These are phyloP conservation scores for Rhynchotus rufescens DNA, from an alignment of 2,797 vertebrate genomes.

Conservation along the genomic window DNA sequence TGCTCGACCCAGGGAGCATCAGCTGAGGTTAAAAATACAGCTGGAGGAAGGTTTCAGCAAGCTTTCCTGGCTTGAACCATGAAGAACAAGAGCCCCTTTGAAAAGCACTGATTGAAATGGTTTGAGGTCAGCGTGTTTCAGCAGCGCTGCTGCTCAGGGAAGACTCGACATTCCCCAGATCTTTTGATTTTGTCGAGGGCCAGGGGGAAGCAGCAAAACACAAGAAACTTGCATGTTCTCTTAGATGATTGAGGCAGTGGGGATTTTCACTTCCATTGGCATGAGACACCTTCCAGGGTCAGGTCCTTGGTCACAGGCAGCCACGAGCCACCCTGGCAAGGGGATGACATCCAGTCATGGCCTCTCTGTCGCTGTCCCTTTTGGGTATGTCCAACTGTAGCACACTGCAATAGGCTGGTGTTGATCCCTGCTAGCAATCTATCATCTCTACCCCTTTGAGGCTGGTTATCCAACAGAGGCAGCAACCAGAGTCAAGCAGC, in stretches of 20 bases:
- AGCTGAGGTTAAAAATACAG: background rate
- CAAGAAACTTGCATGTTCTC: accelerated
- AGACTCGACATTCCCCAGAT: accelerated
- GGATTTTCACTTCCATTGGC: background rate
- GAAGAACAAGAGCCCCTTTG: background rate
- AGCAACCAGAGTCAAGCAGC: too few species aligned
- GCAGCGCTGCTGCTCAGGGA: background rate
- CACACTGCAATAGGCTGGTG: background rate
- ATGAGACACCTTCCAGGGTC: background rate
- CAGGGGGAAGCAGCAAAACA: background rate
- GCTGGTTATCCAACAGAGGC: too few species aligned
- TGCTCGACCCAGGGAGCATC: accelerated
- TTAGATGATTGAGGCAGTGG: background rate
- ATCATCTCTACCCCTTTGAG: too few species aligned
- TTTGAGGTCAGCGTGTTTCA: background rate
- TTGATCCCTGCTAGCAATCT: background rate
- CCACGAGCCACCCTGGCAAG: accelerated
- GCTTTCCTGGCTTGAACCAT: background rate
- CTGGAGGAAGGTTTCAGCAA: background rate
- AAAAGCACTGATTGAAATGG: background rate
- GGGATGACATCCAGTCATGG: background rate
- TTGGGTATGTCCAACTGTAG: background rate
- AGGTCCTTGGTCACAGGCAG: accelerated
- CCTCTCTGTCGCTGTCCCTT: background rate
- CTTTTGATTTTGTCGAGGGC: background rate